Evolutionary conservation across 2,113 vertebrate species (phyloP), one percentile per base, ranked within the genome.

Genomic region (Paralichthys olivaceus): DNA sequence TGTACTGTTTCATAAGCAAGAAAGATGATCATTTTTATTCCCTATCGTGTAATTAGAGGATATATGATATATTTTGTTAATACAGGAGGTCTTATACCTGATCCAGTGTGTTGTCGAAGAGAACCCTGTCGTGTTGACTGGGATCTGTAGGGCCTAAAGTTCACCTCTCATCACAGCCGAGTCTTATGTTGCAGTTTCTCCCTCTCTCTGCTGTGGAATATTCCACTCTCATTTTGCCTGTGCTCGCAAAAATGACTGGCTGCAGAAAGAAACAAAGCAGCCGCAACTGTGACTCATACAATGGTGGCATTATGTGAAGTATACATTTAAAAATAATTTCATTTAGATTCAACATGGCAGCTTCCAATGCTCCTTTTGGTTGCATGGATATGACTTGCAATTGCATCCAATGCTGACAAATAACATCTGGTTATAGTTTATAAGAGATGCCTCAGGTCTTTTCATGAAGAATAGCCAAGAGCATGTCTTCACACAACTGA

Each of bases 251-350:
- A 80, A 65, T 70, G 71, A 57, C 32, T 55, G 26, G 51, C 59
- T 84, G 73, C 55, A 83, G 69, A 62, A 58, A 70, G 4, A 45
- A 79, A 72, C 65, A 72, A 70, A 80, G 80, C 69, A 62, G 64
- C 53, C 79, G 58, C 49, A 28, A 58, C 51, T 43, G 62, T 82
- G 78, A 91, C 72, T 88, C 81, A 86, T 28, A 68, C 81, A 70
- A 29, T 25, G 37, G 57, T 70, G 55, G 51, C 60, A 55, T 55
- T 72, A 82, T 84, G 75, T 69, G 49, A 75, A 72, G 19, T 69
- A 56, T 37, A 80, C 45, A 53, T 64, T 60, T 20, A 25, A 76
- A 63, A 29, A 37, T 45, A 17, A 57, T 72, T 79, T 77, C 75
- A 66, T 29, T 62, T 55, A 54, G 55, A 63, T 60, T 61, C n/a